Conservation (phyloP, 2,797 vertebrate genomes). For the Pseudochaenichthys georgianus region DNA sequence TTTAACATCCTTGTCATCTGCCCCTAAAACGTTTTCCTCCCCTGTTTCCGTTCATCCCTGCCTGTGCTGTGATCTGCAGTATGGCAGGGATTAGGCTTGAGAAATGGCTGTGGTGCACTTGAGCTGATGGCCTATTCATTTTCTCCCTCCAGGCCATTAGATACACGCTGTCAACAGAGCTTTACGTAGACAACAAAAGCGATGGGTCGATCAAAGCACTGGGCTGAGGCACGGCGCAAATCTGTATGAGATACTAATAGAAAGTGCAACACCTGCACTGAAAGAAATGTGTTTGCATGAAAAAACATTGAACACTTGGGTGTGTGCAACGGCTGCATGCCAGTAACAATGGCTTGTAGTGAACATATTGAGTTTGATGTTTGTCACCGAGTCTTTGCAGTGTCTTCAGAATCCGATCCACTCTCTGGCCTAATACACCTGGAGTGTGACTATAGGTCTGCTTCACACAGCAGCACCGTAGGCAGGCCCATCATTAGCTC, state of each 20-base stretch:
- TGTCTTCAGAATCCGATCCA: background rate
- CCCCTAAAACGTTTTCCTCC: background rate
- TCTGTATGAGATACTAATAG: slow-evolving; percentile 48
- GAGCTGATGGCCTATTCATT: slow-evolving; percentile 57
- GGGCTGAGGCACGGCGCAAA: slow-evolving; percentile 33
- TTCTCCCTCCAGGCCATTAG: slow-evolving; percentile 56
- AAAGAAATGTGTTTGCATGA: background rate
- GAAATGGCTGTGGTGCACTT: slow-evolving; percentile 38
- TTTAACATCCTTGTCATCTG: slow-evolving; percentile 11
- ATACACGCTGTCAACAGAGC: slow-evolving; percentile 71
- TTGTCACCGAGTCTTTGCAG: background rate
- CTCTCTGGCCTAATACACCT: too few species aligned
- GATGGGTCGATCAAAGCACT: slow-evolving; percentile 63
- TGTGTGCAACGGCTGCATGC: background rate
- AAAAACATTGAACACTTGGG: background rate
- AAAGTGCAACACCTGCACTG: slow-evolving; percentile 39
- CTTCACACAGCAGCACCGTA: too few species aligned
- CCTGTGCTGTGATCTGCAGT: slow-evolving; percentile 56
- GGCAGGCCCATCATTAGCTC: too few species aligned
- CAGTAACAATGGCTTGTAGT: background rate
- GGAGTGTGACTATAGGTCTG: too few species aligned
- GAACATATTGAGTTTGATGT: background rate
- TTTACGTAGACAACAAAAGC: slow-evolving; percentile 61
- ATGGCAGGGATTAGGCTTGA: slow-evolving; percentile 55
- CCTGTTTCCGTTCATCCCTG: slow-evolving; percentile 19